Conservation (phyloP, 2,113 vertebrate genomes). For the Ammodytes marinus region DNA sequence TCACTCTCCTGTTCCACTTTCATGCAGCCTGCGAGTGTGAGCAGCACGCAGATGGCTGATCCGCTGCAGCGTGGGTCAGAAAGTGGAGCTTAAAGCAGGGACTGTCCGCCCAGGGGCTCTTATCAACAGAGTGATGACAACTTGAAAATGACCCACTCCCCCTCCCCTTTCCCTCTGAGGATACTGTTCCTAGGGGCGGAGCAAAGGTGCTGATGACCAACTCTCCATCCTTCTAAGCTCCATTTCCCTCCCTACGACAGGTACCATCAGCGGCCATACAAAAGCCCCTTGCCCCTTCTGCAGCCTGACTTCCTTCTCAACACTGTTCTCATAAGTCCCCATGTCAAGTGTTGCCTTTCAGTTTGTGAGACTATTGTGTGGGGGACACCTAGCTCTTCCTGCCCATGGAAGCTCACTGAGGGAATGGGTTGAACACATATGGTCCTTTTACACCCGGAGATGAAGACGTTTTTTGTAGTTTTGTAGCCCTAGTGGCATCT, state of each 20-base stretch:
- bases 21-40: constrained; percentile 18
- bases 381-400: constrained; percentile 5
- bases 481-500: not conserved
- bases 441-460: not conserved
- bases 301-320: constrained; percentile 62
- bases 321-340: constrained; percentile 65
- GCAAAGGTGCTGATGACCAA: constrained; percentile 67
- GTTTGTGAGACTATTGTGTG: constrained; percentile 3
- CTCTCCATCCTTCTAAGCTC: constrained; percentile 75
- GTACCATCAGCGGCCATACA: constrained; percentile 88
- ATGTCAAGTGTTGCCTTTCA: constrained; percentile 47
- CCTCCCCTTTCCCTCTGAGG: not conserved
- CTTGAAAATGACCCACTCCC: constrained; percentile 70
- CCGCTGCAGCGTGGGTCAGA: constrained; percentile 33
- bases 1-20: constrained; percentile 46
- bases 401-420: not conserved
- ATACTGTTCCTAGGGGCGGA: constrained; percentile 52
- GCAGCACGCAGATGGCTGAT: constrained; percentile 67
- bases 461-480: not conserved
- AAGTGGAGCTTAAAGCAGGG: constrained; percentile 45
- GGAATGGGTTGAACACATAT: not conserved
- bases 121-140: constrained; percentile 83
- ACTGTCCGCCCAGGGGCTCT: constrained; percentile 80
- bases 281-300: constrained; percentile 75
- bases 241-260: constrained; percentile 89